Conservation (phyloP, 2,113 vertebrate genomes). For the Cyphomyrus discorhynchus region DNA sequence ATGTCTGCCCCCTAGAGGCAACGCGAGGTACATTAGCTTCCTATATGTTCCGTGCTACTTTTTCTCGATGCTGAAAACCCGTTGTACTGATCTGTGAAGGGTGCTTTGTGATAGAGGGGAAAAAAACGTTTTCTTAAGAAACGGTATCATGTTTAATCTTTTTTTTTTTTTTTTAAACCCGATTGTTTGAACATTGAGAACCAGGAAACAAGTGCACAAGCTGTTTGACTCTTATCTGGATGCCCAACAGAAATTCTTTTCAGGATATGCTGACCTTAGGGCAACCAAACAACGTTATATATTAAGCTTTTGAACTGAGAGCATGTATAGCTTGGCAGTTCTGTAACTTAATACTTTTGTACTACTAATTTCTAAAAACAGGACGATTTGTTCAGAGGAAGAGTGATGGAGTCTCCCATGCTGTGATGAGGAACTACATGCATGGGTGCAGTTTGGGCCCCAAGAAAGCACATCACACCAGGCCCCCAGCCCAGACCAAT, state of each 20-base stretch:
- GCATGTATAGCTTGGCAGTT: not conserved
- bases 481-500: not conserved
- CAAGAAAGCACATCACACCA: not conserved
- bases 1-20: not conserved
- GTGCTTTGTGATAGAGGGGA: not conserved
- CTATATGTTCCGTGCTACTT: not conserved
- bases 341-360: not conserved
- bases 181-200: conserved; percentile 11
- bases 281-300: not conserved
- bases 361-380: not conserved
- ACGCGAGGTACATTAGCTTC: not conserved
- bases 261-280: not conserved
- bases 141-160: conserved; percentile 14
- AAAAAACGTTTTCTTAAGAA: not conserved
- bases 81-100: not conserved
- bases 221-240: not conserved
- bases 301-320: not conserved
- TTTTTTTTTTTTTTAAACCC: not conserved
- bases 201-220: conserved; percentile 10
- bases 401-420: not conserved
- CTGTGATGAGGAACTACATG: not conserved
- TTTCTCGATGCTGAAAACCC: not conserved
- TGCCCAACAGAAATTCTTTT: not conserved
- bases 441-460: not conserved
- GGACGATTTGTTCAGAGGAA: not conserved